phyloP scores from a whole-genome alignment of 2,113 vertebrate genomes.

The Salvelinus namaycush region DNA sequence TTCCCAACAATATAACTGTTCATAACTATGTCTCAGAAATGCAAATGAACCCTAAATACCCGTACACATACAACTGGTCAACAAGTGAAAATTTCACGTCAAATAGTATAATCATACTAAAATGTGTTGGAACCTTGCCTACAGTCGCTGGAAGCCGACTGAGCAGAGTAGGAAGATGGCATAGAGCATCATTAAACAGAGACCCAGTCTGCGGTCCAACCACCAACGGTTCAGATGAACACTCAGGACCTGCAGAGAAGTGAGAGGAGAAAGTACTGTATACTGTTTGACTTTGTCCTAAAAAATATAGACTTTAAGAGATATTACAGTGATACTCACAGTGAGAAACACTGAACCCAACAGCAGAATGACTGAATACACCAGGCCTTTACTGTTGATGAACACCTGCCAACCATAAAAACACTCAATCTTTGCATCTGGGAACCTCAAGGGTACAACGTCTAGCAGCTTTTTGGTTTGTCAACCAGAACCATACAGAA shows the following conservation, averaged over 20 bases:
- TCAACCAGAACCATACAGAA: not conserved
- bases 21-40: slow-evolving; percentile 17
- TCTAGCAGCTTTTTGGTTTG: not conserved
- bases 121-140: slow-evolving; percentile 28
- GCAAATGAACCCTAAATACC: slow-evolving; percentile 16
- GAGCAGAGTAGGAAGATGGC: slow-evolving; percentile 77
- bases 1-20: slow-evolving; percentile 26
- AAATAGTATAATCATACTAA: slow-evolving; percentile 1
- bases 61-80: not conserved
- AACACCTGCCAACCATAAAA: slow-evolving; percentile 66
- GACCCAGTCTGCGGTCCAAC: slow-evolving; percentile 74
- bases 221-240: slow-evolving; percentile 79
- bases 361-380: slow-evolving; percentile 79
- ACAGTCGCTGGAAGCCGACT: slow-evolving; percentile 66
- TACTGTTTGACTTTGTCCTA: too few species aligned
- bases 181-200: slow-evolving; percentile 74
- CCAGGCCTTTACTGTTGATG: slow-evolving; percentile 79
- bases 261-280: not conserved
- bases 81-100: not conserved
- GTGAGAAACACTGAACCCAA: slow-evolving; percentile 77
- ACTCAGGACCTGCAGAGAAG: slow-evolving; percentile 68
- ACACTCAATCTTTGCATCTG: slow-evolving; percentile 2
- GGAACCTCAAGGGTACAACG: not conserved
- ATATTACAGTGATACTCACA: slow-evolving; percentile 60
- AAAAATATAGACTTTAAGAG: too few species aligned